Evolutionary conservation across 2,797 vertebrate species (phyloP), one percentile per base, ranked within the genome.

Genomic region (Craterocephalus amniculus): DNA sequence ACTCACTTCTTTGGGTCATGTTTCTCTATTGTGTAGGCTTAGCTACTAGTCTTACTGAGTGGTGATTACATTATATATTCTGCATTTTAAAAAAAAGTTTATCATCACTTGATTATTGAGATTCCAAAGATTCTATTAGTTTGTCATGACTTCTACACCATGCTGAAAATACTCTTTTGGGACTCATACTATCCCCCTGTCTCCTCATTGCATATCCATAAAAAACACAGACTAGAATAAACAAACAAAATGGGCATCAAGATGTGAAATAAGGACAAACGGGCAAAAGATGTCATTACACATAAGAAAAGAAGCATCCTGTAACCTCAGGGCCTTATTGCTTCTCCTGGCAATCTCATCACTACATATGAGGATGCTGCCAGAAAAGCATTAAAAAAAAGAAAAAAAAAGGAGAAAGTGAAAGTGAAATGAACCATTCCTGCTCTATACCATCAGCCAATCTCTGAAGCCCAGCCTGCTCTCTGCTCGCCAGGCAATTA

Each of bases 401-500:
- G 70, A 56, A 69, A 66, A 72, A 63, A 63, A 54, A 12, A 26
- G 14, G 49, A 51, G 45, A 60, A 58, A 52, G 6, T 52, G 69
- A 76, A 60, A 52, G 66, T 70, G 45, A 67, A 89, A 86, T 74
- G 59, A 69, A 81, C 74, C 62, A 51, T 58, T 58, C 73, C 63
- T 79, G 81, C 75, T 72, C 72, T 72, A 40, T 70, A 57, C 84
- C 81, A 76, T 79, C 71, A 74, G 68, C 82, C 91, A 92, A 91
- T 91, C 89, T 90, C 71, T 60, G 78, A 83, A 89, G 89, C 78
- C 86, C 90, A 76, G 88, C 26, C 78, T 69, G 67, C 84, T 84
- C 83, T 83, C 80, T 72, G 76, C 75, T 87, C 87, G 70, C 81
- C 65, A 78, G 79, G 89, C 93, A 95, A 95, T 95, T 94, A 94